phyloP scores from a whole-genome alignment of 2,113 vertebrate genomes.

The Semicossyphus pulcher region DNA sequence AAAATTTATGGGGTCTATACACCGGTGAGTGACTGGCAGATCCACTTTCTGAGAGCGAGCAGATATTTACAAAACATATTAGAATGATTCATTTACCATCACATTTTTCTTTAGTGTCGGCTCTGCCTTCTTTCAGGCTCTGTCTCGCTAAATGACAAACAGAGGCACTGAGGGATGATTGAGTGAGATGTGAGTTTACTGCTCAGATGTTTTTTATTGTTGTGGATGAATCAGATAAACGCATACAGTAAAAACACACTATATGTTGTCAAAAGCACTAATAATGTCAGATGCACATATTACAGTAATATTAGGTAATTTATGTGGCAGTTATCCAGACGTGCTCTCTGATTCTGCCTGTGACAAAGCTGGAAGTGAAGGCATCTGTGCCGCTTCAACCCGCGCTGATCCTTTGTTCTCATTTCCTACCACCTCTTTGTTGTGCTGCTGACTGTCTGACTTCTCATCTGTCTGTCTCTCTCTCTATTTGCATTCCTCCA shows the following conservation, averaged over 20 bases:
- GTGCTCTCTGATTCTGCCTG: slow-evolving; percentile 36
- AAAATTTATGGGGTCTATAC: slow-evolving; percentile 75
- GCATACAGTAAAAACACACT: slow-evolving; percentile 1
- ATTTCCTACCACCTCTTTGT: slow-evolving; percentile 70
- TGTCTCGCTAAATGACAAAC: slow-evolving; percentile 33
- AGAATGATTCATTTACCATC: slow-evolving; percentile 57
- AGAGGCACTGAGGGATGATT: slow-evolving; percentile 28
- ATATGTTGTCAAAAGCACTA: neutral
- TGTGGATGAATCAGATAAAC: slow-evolving; percentile 15
- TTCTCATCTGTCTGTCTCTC: slow-evolving; percentile 53
- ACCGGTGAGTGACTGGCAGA: slow-evolving; percentile 44
- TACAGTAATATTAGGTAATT: slow-evolving; percentile 22
- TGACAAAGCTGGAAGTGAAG: slow-evolving; percentile 75
- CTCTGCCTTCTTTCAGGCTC: slow-evolving; percentile 22
- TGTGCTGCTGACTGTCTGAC: slow-evolving; percentile 69
- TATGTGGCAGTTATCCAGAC: slow-evolving; percentile 37
- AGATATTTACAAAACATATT: slow-evolving; percentile 73
- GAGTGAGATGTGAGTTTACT: slow-evolving; percentile 44
- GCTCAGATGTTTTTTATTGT: slow-evolving; percentile 44
- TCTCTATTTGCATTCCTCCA: slow-evolving; percentile 81
- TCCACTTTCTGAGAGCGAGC: slow-evolving; percentile 40
- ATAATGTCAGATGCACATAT: neutral
- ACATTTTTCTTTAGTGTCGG: slow-evolving; percentile 30
- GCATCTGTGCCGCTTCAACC: slow-evolving; percentile 74
- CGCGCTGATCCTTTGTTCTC: slow-evolving; percentile 76